A percentile compares a stretch with the other conserved stretches of the same genome.
phyloP scores from a whole-genome alignment of 2,888 invertebrate species.

The Tanypteryx hageni region DNA sequence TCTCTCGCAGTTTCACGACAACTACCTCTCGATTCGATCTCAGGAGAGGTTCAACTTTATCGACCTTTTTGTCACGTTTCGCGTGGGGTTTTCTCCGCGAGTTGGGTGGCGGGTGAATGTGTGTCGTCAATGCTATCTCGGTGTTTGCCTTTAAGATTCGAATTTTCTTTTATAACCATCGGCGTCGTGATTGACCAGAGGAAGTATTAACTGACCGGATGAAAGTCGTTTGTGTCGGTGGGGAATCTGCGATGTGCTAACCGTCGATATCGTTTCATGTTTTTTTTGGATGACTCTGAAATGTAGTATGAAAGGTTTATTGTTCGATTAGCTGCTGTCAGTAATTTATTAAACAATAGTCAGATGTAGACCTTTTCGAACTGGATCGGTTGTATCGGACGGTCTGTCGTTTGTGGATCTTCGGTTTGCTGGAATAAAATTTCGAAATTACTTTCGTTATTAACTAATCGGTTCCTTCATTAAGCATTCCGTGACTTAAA shows the following conservation, averaged over 20 bases:
- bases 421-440: neutral
- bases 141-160: too few species aligned
- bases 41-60: too few species aligned
- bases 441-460: too few species aligned
- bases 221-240: neutral
- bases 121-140: too few species aligned
- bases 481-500: too few species aligned
- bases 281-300: neutral
- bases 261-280: neutral
- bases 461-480: too few species aligned
- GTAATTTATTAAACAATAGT: slow-evolving; percentile 4
- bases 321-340: neutral
- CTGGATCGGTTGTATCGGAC: neutral
- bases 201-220: neutral
- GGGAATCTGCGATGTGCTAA: slow-evolving; percentile 10
- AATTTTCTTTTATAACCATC: too few species aligned
- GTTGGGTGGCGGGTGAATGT: too few species aligned
- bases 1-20: too few species aligned
- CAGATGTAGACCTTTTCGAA: neutral
- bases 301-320: neutral
- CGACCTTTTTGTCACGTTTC: too few species aligned
- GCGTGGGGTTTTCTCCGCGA: too few species aligned
- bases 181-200: neutral
- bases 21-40: too few species aligned
- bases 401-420: neutral